phyloP scores from a whole-genome alignment of 2,113 vertebrate genomes.

The Gymnorhina tibicen region DNA sequence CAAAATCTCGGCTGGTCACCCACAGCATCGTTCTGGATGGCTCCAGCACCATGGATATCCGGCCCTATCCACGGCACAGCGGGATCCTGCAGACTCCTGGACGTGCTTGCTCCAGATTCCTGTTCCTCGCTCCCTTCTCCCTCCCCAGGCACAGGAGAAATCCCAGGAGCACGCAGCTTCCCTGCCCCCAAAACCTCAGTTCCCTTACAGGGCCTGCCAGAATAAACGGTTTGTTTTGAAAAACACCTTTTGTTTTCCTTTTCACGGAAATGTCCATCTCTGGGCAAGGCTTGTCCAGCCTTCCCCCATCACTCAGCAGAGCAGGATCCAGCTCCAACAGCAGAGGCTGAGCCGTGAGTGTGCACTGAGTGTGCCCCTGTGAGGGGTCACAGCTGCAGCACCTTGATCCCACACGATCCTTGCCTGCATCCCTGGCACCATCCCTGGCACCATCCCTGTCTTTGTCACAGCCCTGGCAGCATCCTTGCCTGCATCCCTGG shows the following conservation, averaged over 20 bases:
- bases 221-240: background rate
- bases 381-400: background rate
- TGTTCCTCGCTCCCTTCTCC: fast-evolving
- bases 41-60: background rate
- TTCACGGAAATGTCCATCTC: background rate
- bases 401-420: background rate
- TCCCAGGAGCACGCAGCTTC: fast-evolving
- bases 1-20: background rate
- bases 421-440: background rate
- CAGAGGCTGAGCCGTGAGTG: fast-evolving
- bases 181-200: fast-evolving
- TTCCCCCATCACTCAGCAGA: fast-evolving
- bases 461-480: background rate
- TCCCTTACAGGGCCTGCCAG: background rate
- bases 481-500: background rate
- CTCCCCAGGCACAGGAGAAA: background rate
- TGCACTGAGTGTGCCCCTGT: background rate
- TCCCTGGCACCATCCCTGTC: background rate
- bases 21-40: background rate
- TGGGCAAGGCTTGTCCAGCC: background rate
- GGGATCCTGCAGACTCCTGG: fast-evolving
- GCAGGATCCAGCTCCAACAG: fast-evolving
- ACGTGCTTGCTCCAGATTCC: background rate
- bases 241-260: background rate
- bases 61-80: background rate